Base-by-base conservation (phyloP, 1,140 invertebrate species). In the Theocolax elegans region DNA sequence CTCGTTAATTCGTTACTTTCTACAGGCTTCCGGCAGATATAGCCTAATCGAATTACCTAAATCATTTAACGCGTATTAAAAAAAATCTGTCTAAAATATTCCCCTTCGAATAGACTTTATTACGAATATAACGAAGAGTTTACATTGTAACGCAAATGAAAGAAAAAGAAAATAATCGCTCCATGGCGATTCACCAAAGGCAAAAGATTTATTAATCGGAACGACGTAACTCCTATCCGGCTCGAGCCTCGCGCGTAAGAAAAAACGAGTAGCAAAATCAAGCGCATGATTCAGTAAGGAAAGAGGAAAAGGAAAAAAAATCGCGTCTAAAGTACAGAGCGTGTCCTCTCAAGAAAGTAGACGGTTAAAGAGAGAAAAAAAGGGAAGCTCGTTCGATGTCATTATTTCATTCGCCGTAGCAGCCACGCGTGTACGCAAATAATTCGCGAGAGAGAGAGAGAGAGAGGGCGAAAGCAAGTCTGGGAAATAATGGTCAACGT, bases 401-500 rank as follows among this genome's bases (percentile, higher is more conserved):
- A 63, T 69, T 69, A 69, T 69, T 69, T 69, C 58, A 62, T 63
- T 69, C 67, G 58, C 23, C 44, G 49, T 13, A 13, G 63, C 63
- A 54, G 35, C 35, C 48, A 54, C 49, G 56, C 66, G 56, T 51
- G 12, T 44, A 15, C 3, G 6, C 3, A 44, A 35, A 35, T 46
- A 54, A 69, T 44, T 31, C 17, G 21, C 46, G 31, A 74, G 67
- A 64, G 66, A 76, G 72, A 19, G 53, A 46, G 25, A 15, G 15
- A 19, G 23, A 19, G 15, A n/a, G 42, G 40, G 42, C 56, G 4
- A 72, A 73, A 80, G 72, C n/a, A 40, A 15, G 74, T 74, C 76
- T 76, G 78, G 51, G 79, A 83, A 82, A 82, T 82, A 82, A 83
- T 83, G 81, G 82, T 83, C 81, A 83, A 83, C 82, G 76, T 83